Evolutionary conservation across 2,888 invertebrate species (phyloP).

Genomic region (Torymus aiolomorphi): DNA sequence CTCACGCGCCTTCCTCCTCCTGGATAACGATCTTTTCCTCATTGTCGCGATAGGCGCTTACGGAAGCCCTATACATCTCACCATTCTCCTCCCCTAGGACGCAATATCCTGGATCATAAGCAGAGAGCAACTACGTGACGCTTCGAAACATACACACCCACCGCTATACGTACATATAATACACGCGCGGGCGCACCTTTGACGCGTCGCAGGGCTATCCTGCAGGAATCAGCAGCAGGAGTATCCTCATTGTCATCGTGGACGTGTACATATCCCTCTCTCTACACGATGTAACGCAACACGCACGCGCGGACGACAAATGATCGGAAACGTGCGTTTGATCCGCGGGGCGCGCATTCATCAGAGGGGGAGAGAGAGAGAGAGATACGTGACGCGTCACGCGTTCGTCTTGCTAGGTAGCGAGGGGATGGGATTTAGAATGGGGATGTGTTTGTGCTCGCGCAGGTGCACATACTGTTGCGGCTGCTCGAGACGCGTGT

Average conservation of each 20-base stretch:
- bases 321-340: constrained; percentile 63
- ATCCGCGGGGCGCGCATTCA: constrained; percentile 51
- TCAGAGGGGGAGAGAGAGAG: not conserved
- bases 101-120: constrained; percentile 34
- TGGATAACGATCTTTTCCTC: too few species aligned
- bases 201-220: too few species aligned
- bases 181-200: too few species aligned
- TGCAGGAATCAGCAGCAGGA: too few species aligned
- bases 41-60: too few species aligned
- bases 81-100: not conserved
- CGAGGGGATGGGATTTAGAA: too few species aligned
- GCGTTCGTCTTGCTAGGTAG: constrained; percentile 10
- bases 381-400: constrained; percentile 40
- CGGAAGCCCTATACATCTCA: not conserved
- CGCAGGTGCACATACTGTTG: not conserved
- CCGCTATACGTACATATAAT: too few species aligned
- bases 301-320: constrained; percentile 55
- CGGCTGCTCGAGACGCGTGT: not conserved
- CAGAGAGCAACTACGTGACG: constrained; percentile 10
- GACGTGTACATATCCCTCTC: constrained; percentile 31
- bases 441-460: too few species aligned
- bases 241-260: too few species aligned
- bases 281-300: not conserved
- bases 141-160: too few species aligned
- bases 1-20: too few species aligned